Base-by-base conservation (phyloP, 1,140 invertebrate genomes). In the Rhagoletis pomonella region DNA sequence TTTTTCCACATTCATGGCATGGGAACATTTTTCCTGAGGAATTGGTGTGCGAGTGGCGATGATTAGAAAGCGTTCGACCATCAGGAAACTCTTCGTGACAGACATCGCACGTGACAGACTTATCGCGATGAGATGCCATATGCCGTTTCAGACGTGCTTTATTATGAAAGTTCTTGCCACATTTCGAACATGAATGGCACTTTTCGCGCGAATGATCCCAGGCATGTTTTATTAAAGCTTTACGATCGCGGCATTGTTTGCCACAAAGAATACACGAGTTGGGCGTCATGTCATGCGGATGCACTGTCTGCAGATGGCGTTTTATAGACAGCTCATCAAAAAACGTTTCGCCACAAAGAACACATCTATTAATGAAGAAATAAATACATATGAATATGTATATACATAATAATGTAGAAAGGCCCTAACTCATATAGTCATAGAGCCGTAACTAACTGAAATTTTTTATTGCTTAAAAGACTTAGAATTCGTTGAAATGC, bases 1-100 rank as follows among this genome's bases (percentile, higher is more conserved):
- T 96, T 92, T 97, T 97, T 0, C 96, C 96, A 90, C 96, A 97
- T 89, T 97, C 96, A 85, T 95, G 94, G 91, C 99, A 99, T 4
- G 96, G 96, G 89, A 97, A 97, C 47, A 96, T 95, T 88, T 95
- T 93, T 0, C 95, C 95, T 2, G 95, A 90, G 7, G 95, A 90
- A 0, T 95, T 91, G 88, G 94, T 95, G 86, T 95, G 95, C 55
- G 95, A 96, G 91, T 96, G 95, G 58, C 96, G 93, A 92, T 96
- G 96, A 90, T 96, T 96, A 88, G 96, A 95, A 0, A 96, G 92
- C 1, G 95, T 95, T 47, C 96, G 93, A 0, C 96, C 95, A 89
- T 96, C 96, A 2, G 95, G 95, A 87, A 96, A 96, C 89, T 96
- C 95, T 88, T 96, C 95, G 6, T 95, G 95, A 87, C 96, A 96